Conservation (phyloP, 2,797 vertebrate species). For the Echeneis naucrates region DNA sequence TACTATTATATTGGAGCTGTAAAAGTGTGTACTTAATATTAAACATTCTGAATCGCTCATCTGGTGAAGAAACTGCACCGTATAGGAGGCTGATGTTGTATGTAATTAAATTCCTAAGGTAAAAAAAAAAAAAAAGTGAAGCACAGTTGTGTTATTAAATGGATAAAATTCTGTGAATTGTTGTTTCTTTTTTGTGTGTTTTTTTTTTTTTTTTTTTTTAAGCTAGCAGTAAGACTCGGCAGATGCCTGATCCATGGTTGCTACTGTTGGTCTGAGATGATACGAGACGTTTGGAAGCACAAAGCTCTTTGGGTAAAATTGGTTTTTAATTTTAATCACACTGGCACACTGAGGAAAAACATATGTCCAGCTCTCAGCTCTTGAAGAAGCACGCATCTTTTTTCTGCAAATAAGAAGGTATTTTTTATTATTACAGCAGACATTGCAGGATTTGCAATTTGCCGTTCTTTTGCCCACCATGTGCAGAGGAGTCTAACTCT, state of each 20-base stretch:
- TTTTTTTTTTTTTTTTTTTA: conserved; percentile 40
- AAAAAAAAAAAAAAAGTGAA: too few species aligned
- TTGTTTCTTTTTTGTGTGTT: too few species aligned
- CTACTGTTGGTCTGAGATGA: conserved; percentile 71
- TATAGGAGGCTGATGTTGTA: not conserved
- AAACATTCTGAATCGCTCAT: not conserved
- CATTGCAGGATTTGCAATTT: not conserved
- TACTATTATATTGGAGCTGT: not conserved
- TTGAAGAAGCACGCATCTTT: conserved; percentile 42
- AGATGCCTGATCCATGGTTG: conserved; percentile 62
- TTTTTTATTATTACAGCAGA: too few species aligned
- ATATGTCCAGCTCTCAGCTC: conserved; percentile 51
- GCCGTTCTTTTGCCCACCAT: not conserved
- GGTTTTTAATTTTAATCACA: conserved; percentile 71
- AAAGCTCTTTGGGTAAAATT: conserved; percentile 65
- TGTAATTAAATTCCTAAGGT: too few species aligned
- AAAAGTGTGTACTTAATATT: not conserved
- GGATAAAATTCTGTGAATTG: not conserved
- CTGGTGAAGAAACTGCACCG: not conserved
- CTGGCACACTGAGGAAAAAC: conserved; percentile 64
- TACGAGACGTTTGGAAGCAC: conserved; percentile 52
- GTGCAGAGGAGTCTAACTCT: not conserved
- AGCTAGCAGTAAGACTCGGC: conserved; percentile 55
- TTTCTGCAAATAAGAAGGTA: conserved; percentile 38
- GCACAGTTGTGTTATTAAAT: not conserved